A percentile compares a stretch with the other conserved stretches of the same genome.
These are phyloP conservation scores for Apaloderma vittatum DNA, from an alignment of 2,113 vertebrate genomes.

Conservation along the genomic window DNA sequence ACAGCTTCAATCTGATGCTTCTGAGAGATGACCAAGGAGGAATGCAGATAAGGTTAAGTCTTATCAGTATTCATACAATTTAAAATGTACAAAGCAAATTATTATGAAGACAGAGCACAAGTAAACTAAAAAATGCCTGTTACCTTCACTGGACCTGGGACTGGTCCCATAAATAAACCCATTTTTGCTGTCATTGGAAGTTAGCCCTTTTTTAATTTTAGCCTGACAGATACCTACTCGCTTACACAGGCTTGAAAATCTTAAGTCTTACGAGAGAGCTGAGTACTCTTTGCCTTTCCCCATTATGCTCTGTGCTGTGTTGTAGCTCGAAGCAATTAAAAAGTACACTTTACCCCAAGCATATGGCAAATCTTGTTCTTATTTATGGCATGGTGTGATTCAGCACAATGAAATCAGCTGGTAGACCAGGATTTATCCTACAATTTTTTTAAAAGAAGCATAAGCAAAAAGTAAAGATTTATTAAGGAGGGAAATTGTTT, in stretches of 20 bases:
- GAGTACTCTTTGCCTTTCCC: not conserved
- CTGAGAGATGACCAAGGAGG: not conserved
- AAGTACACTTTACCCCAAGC: not conserved
- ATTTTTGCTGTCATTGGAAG: not conserved
- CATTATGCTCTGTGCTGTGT: not conserved
- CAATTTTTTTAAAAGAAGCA: not conserved
- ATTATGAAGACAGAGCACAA: not conserved
- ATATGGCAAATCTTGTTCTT: not conserved
- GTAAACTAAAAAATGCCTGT: not conserved
- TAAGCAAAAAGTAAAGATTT: not conserved
- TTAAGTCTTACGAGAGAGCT: not conserved
- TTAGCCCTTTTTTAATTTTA: not conserved
- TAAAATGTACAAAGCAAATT: not conserved
- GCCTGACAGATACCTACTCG: not conserved
- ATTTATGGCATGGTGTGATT: not conserved
- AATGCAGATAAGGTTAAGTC: not conserved
- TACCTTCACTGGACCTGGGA: not conserved
- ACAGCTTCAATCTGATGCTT: not conserved
- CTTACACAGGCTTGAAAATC: not conserved
- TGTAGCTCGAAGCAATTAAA: not conserved
- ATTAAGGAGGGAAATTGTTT: not conserved
- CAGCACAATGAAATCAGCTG: not conserved
- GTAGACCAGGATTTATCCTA: not conserved
- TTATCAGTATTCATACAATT: not conserved
- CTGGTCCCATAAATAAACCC: not conserved